A percentile compares a stretch with the other conserved stretches of the same genome.
Evolutionary conservation across 2,797 vertebrate genomes (phyloP).

Genomic region (Anolis apletophallus): DNA sequence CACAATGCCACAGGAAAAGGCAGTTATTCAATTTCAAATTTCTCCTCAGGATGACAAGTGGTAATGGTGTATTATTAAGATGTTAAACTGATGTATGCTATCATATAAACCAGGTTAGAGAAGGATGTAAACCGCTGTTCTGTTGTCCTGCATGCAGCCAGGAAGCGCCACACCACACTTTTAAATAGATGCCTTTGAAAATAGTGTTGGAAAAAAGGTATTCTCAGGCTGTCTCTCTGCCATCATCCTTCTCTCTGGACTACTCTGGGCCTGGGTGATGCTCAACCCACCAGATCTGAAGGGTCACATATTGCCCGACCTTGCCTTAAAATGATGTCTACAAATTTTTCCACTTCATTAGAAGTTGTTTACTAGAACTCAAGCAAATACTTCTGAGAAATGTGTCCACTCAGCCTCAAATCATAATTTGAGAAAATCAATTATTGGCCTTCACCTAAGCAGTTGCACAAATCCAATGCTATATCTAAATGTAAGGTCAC

Average conservation of each 20-base stretch:
- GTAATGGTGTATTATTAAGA: not conserved
- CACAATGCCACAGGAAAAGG: not conserved
- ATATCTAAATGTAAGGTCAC: not conserved
- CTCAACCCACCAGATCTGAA: no score
- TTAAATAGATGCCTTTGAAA: not conserved
- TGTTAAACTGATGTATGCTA: not conserved
- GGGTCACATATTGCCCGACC: no score
- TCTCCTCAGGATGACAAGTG: not conserved
- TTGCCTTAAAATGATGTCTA: slow-evolving; percentile 2
- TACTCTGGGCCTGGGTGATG: no score
- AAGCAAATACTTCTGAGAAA: no score
- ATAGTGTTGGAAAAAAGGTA: no score
- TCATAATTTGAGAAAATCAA: not conserved
- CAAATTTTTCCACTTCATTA: not conserved
- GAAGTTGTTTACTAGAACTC: not conserved
- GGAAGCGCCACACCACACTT: not conserved
- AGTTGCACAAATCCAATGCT: not conserved
- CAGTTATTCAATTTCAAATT: not conserved
- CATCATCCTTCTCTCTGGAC: no score
- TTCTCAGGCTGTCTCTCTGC: no score
- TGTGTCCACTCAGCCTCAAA: not conserved
- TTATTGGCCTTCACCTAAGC: not conserved
- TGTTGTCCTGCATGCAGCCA: not conserved
- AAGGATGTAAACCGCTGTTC: not conserved
- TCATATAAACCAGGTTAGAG: not conserved